phyloP scores from a whole-genome alignment of 92 coral and sea anemone species.

The Umimayanthus kanabou region DNA sequence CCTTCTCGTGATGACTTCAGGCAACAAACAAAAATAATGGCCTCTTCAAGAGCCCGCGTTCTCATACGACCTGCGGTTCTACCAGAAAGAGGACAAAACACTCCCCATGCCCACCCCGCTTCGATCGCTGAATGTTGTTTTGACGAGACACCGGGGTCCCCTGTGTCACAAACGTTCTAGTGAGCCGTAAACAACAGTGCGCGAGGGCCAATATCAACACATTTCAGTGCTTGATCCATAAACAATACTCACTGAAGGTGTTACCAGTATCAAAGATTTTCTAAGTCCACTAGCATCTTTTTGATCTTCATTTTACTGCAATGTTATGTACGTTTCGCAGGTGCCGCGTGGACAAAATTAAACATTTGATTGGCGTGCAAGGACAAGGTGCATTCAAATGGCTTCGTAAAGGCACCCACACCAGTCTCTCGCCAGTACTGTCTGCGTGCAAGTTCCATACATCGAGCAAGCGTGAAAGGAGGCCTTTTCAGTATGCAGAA shows the following conservation, averaged over 20 bases:
- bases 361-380: background rate
- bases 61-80: background rate
- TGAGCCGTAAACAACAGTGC: background rate
- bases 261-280: too few relatives aligned
- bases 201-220: background rate
- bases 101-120: background rate
- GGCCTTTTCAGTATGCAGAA: constrained; percentile 64
- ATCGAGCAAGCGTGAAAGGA: constrained; percentile 32
- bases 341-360: background rate
- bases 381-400: constrained; percentile 9
- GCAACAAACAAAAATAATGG: background rate
- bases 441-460: background rate
- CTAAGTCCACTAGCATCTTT: too few relatives aligned
- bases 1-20: background rate
- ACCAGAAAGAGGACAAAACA: background rate
- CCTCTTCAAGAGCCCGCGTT: background rate
- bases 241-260: too few relatives aligned
- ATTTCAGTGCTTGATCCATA: background rate
- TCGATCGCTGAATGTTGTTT: background rate
- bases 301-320: background rate
- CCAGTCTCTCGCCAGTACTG: background rate
- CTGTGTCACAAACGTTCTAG: background rate
- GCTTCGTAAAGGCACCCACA: background rate
- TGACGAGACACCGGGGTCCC: background rate
- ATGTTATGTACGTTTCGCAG: constrained; percentile 8